These are phyloP conservation scores for Melanerpes aurifrons DNA, from an alignment of 2,113 vertebrate species.

Conservation along the genomic window DNA sequence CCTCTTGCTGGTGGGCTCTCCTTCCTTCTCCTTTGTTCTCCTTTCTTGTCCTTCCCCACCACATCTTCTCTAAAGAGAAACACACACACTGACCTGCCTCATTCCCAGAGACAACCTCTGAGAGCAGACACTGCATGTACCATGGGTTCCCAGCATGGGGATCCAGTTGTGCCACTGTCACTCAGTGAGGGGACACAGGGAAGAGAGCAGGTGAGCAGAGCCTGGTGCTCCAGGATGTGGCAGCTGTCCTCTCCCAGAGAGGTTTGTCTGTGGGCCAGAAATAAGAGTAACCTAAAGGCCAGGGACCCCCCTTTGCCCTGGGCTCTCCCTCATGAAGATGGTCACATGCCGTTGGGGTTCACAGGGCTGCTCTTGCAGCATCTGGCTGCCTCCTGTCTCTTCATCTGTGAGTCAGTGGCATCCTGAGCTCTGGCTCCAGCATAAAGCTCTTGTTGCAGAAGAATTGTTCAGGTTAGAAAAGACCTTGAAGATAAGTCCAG, in stretches of 20 bases:
- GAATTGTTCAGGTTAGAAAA: background rate
- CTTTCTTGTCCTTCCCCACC: background rate
- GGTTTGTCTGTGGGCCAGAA: accelerated
- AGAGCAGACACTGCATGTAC: background rate
- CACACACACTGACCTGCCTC: accelerated
- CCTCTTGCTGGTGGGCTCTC: background rate
- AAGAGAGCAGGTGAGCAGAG: too few relatives aligned
- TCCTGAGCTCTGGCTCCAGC: background rate
- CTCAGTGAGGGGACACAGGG: background rate
- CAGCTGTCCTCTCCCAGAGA: background rate
- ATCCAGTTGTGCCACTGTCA: background rate
- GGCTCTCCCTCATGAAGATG: background rate
- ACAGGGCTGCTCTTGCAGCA: accelerated
- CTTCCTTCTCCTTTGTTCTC: background rate
- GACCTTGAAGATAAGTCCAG: background rate
- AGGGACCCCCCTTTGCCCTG: accelerated
- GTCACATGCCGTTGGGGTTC: background rate
- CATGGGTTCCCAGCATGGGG: background rate
- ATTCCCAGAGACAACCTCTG: accelerated
- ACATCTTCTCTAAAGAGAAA: background rate
- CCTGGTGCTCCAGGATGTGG: background rate
- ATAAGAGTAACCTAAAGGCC: background rate
- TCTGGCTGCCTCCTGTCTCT: background rate
- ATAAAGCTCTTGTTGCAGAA: background rate
- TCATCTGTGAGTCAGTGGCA: background rate